Base-by-base conservation (phyloP, 2,888 invertebrate genomes). In the Spatulosminthurus flaviceps region DNA sequence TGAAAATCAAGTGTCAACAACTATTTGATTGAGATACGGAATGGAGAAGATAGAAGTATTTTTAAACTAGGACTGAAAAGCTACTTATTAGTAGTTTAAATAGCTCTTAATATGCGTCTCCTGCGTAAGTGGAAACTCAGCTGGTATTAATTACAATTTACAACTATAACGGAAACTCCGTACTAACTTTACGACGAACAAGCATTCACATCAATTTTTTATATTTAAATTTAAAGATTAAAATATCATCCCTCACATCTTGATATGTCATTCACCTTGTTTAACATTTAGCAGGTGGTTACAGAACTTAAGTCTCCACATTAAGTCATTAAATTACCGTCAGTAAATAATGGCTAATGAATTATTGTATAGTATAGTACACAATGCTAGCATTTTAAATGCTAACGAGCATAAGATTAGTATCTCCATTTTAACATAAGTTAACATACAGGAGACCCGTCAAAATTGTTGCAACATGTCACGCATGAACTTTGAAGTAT, bases 1-100 rank as follows among this genome's bases (percentile, higher is more conserved):
- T 51, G 51, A n/a, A n/a, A n/a, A 51, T 51, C 51, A 51, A 51
- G 51, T 13, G 51, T 51, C 51, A 51, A 51, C 51, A 51, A 51
- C 51, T 51, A 51, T 34, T 34, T 34, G 51, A 51, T 51, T 51
- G n/a, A 51, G 51, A n/a, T 51, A n/a, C n/a, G 51, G 51, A 13
- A 16, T 51, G 51, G 51, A 51, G 2, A 51, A 19, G 51, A 51
- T 51, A 51, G 19, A 51, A 51, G 16, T 51, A 51, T 51, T 51
- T 51, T 51, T 11, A 51, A 51, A 51, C 51, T 51, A 51, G n/a
- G n/a, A n/a, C 19, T 51, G 19, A 51, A 51, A 51, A 51, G n/a
- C 16, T n/a, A 51, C 51, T 51, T 19, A 13, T 51, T 51, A 51
- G n/a, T 19, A n/a, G n/a, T n/a, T 13, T 51, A 51, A 51, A 51